Conservation (phyloP, 2,113 vertebrate species). For the Nannobrachium achirus region DNA sequence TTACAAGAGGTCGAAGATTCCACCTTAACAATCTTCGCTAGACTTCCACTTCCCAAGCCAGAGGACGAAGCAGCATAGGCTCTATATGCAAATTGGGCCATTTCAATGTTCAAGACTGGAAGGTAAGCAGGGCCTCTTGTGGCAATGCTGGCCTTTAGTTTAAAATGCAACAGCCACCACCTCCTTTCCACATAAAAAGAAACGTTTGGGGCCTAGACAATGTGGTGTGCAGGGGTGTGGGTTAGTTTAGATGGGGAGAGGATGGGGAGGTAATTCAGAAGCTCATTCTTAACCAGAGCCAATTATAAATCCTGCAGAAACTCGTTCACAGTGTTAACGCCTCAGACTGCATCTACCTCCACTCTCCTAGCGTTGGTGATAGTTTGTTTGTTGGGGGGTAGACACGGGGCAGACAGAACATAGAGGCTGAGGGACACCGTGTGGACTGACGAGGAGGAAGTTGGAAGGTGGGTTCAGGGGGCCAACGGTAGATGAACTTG, state of each 20-base stretch:
- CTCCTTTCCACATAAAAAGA: conserved; percentile 16
- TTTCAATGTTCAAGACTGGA: conserved; percentile 47
- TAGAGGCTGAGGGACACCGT: conserved; percentile 6
- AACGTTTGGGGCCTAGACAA: not conserved
- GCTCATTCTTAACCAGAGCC: not conserved
- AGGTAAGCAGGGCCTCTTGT: conserved; percentile 51
- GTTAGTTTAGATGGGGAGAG: not conserved
- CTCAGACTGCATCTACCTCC: conserved; percentile 25
- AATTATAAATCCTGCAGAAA: not conserved
- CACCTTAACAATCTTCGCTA: conserved; percentile 48
- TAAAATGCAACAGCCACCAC: conserved; percentile 44
- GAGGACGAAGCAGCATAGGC: conserved; percentile 33
- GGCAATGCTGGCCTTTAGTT: conserved; percentile 54
- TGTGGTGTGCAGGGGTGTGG: not conserved
- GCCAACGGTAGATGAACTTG: conserved; percentile 66
- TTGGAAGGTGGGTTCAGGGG: conserved; percentile 55
- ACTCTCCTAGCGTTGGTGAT: conserved; percentile 63
- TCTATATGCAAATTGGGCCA: conserved; percentile 66
- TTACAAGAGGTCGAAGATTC: conserved; percentile 47
- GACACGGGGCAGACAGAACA: conserved; percentile 50
- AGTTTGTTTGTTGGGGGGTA: conserved; percentile 65
- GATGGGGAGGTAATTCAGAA: not conserved
- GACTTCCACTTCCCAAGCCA: conserved; percentile 29
- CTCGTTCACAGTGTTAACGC: conserved; percentile 39
- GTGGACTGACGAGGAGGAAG: conserved; percentile 33